A percentile compares a stretch with the other conserved stretches of the same genome.
Conservation (phyloP, 2,888 invertebrate genomes). For the Melipona beecheii region DNA sequence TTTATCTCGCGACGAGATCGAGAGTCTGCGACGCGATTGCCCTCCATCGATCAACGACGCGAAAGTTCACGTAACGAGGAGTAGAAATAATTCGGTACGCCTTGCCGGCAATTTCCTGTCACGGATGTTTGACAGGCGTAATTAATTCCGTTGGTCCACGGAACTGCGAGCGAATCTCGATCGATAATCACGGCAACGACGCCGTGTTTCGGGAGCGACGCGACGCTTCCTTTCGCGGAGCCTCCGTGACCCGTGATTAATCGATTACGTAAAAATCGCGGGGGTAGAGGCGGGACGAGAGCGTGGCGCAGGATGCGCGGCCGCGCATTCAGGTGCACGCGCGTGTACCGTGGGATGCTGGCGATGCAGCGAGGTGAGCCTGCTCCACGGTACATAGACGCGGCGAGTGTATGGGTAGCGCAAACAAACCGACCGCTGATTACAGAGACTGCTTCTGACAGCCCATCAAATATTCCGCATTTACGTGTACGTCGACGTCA, state of each 20-base stretch:
- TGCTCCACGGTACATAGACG: slow-evolving; percentile 58
- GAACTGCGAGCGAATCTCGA: background rate
- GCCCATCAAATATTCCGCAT: slow-evolving; percentile 83
- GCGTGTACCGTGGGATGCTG: background rate
- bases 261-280: slow-evolving; percentile 36
- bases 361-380: slow-evolving; percentile 52
- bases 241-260: background rate
- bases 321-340: background rate
- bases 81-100: slow-evolving; percentile 16
- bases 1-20: background rate
- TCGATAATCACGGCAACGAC: slow-evolving; percentile 18
- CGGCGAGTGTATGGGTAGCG: slow-evolving; percentile 75
- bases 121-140: slow-evolving; percentile 37
- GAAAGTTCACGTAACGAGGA: slow-evolving; percentile 30
- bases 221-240: background rate
- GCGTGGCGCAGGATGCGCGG: background rate
- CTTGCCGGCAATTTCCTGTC: slow-evolving; percentile 43
- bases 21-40: background rate
- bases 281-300: background rate
- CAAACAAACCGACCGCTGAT: slow-evolving; percentile 83
- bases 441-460: slow-evolving; percentile 83
- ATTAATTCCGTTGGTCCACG: slow-evolving; percentile 28
- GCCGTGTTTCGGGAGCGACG: background rate
- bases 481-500: slow-evolving; percentile 82
- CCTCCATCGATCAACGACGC: background rate